Evolutionary conservation across 2,888 invertebrate species (phyloP).

Genomic region (Apocheima hispidaria): DNA sequence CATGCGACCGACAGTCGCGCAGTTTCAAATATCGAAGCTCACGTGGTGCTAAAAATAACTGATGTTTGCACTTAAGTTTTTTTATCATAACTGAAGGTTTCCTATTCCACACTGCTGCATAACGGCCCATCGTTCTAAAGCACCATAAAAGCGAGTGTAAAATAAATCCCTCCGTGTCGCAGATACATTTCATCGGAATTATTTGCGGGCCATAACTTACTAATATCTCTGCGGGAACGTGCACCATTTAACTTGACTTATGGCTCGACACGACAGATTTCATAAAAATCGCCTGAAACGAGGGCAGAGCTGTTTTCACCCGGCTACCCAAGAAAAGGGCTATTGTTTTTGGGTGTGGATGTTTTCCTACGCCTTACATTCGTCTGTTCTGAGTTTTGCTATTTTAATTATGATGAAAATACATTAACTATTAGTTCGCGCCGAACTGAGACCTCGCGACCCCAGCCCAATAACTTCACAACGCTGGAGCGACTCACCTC

Average conservation of each 20-base stretch:
- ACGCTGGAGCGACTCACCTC: too few relatives aligned
- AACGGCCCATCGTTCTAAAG: constrained; percentile 11
- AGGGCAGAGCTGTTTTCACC: constrained; percentile 44
- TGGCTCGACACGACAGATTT: constrained; percentile 61
- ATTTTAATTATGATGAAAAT: too few relatives aligned
- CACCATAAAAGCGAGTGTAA: constrained; percentile 35
- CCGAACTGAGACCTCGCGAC: too few relatives aligned
- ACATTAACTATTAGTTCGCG: too few relatives aligned
- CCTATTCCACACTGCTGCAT: background rate
- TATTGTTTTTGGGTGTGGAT: too few relatives aligned
- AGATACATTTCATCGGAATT: constrained; percentile 46
- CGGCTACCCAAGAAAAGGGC: too few relatives aligned
- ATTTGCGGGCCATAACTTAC: constrained; percentile 71
- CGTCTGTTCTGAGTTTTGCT: too few relatives aligned
- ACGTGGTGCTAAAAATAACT: too few relatives aligned
- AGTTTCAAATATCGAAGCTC: too few relatives aligned
- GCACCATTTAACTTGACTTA: constrained; percentile 77
- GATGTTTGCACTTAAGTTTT: background rate
- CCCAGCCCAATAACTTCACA: too few relatives aligned
- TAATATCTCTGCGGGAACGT: constrained; percentile 66
- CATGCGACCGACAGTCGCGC: too few relatives aligned
- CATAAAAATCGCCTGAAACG: constrained; percentile 57
- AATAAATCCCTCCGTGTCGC: constrained; percentile 36
- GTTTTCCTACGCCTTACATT: too few relatives aligned
- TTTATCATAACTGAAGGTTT: background rate